These are phyloP conservation scores for Nowickia ferox DNA, from an alignment of 2,888 invertebrate genomes.

Conservation along the genomic window DNA sequence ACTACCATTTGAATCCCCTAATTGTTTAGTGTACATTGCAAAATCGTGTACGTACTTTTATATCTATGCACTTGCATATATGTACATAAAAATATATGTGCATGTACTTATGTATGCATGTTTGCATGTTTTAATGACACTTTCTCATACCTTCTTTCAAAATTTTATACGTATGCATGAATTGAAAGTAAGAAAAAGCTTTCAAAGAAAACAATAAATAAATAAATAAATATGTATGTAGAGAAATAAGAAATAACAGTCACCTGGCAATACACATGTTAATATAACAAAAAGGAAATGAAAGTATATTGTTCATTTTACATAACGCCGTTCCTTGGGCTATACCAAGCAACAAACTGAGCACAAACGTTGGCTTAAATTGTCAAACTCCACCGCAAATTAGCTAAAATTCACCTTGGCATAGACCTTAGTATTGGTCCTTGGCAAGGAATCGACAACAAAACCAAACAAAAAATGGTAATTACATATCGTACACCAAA, in stretches of 20 bases:
- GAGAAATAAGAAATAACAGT: conserved; percentile 28
- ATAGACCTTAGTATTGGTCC: no score
- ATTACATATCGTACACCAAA: no score
- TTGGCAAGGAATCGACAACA: no score
- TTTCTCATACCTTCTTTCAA: conserved; percentile 20
- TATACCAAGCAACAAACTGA: no score
- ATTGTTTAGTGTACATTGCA: no score
- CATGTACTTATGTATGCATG: background rate
- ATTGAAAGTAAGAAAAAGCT: conserved; percentile 48
- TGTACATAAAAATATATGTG: background rate
- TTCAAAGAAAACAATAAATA: conserved; percentile 45
- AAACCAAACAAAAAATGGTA: no score
- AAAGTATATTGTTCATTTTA: no score
- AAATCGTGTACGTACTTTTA: background rate
- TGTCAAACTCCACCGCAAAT: no score
- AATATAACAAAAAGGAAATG: conserved; percentile 27
- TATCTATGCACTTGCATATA: background rate
- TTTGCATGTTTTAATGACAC: background rate
- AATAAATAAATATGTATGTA: conserved; percentile 7
- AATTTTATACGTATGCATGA: conserved; percentile 21
- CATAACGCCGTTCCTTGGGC: no score
- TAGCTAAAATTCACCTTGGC: no score
- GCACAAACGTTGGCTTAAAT: no score
- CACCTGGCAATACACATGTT: conserved; percentile 66
- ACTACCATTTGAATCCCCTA: no score